Percentiles rank a stretch among this genome's conserved stretches.
Evolutionary conservation across 2,113 vertebrate genomes (phyloP).

Genomic region (Catharus minimus): DNA sequence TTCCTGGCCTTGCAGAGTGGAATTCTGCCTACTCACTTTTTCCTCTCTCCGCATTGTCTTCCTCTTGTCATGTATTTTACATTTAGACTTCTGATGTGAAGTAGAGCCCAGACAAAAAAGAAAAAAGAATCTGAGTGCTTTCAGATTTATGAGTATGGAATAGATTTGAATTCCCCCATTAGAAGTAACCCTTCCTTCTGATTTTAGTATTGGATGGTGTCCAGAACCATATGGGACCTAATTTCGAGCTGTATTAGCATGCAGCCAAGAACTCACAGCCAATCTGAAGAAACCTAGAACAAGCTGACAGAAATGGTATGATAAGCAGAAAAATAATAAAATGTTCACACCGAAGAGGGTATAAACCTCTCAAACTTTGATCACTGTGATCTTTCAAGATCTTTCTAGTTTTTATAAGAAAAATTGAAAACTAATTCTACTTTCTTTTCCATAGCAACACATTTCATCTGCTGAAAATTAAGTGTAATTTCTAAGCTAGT

Average conservation of each 20-base stretch:
- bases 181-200: background rate
- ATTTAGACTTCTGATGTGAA: background rate
- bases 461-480: background rate
- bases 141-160: background rate
- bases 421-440: background rate
- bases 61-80: background rate
- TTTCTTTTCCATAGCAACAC: background rate
- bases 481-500: background rate
- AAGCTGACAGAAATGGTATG: background rate
- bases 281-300: background rate
- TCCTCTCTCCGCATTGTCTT: background rate
- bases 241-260: background rate
- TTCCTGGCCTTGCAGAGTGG: constrained; percentile 8
- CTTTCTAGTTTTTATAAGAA: background rate
- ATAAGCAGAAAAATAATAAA: background rate
- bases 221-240: constrained; percentile 40
- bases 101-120: background rate
- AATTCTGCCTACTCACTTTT: constrained; percentile 48
- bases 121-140: background rate
- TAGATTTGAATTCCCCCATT: background rate
- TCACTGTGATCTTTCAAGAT: background rate
- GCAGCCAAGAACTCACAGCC: background rate
- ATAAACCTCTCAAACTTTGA: background rate
- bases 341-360: background rate
- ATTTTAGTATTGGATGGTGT: background rate